These are phyloP conservation scores for Microcaecilia unicolor DNA, from an alignment of 2,797 vertebrate genomes.

Conservation along the genomic window DNA sequence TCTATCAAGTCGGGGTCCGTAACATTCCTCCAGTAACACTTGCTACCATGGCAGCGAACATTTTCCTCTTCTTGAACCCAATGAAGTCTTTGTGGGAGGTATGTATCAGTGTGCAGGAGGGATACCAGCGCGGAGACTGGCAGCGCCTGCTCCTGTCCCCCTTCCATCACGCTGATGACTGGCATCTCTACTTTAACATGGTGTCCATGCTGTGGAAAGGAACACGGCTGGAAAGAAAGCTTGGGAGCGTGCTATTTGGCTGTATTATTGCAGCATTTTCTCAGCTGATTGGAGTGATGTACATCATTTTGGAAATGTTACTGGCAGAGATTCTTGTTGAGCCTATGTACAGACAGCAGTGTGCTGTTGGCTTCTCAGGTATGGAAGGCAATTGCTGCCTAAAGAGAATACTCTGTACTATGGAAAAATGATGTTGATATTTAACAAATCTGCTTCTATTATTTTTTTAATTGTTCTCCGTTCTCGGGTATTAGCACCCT, in stretches of 20 bases:
- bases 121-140: slow-evolving; percentile 69
- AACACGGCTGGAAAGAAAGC: slow-evolving; percentile 62
- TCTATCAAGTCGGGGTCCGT: slow-evolving; percentile 71
- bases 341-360: slow-evolving; percentile 55
- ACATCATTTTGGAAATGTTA: slow-evolving; percentile 65
- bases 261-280: slow-evolving; percentile 76
- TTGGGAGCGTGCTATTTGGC: slow-evolving; percentile 76
- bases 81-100: slow-evolving; percentile 50
- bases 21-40: slow-evolving; percentile 85
- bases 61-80: slow-evolving; percentile 77
- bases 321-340: slow-evolving; percentile 61
- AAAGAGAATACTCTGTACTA: too few species aligned
- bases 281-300: slow-evolving; percentile 72
- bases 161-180: slow-evolving; percentile 80
- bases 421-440: too few species aligned
- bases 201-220: slow-evolving; percentile 88
- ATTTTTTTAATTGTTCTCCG: too few species aligned
- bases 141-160: slow-evolving; percentile 75
- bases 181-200: slow-evolving; percentile 97
- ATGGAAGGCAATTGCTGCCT: neutral
- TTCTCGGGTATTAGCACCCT: too few species aligned
- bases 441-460: too few species aligned
- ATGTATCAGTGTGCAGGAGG: slow-evolving; percentile 76
- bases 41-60: slow-evolving; percentile 69
- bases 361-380: slow-evolving; percentile 95